Conservation (phyloP, 92 coral and sea anemone species). For the Epizoanthus scotinus region DNA sequence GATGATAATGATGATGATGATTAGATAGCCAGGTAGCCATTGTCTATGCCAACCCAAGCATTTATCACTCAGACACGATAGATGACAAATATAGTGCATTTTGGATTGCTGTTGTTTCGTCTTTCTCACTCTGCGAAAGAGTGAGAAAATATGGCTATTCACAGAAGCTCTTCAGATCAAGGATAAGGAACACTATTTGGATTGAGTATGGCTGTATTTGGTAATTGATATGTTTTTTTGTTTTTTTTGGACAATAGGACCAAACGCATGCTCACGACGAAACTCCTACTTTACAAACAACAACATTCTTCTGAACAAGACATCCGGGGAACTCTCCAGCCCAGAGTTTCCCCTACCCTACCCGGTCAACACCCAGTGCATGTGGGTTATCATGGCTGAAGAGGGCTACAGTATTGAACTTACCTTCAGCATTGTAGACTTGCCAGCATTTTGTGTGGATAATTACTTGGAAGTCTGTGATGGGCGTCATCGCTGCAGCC, state of each 20-base stretch:
- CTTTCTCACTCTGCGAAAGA: too few species aligned
- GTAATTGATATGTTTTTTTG: neutral
- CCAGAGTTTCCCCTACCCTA: conserved; percentile 30
- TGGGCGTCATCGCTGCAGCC: conserved; percentile 5
- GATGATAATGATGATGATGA: too few species aligned
- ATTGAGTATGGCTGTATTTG: too few species aligned
- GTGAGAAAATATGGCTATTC: too few species aligned
- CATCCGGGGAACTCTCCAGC: conserved; percentile 21
- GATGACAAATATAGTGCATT: too few species aligned
- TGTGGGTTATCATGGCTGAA: conserved; percentile 11
- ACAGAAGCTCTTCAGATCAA: too few species aligned
- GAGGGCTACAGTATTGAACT: conserved; percentile 23
- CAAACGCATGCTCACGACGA: conserved; percentile 27
- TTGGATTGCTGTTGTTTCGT: too few species aligned
- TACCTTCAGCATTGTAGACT: conserved; percentile 7
- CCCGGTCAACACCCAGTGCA: neutral
- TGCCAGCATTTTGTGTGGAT: conserved; percentile 2
- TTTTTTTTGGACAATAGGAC: conserved; percentile 24
- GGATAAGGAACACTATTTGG: too few species aligned
- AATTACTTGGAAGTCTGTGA: conserved; percentile 20
- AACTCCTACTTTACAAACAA: conserved; percentile 1
- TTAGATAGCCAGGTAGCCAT: too few species aligned
- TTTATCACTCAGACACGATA: too few species aligned
- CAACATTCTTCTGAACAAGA: conserved; percentile 7
- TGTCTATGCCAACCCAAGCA: too few species aligned